A percentile compares a stretch with the other conserved stretches of the same genome.
phyloP scores from a whole-genome alignment of 2,888 invertebrate genomes.

The Pecten maximus region DNA sequence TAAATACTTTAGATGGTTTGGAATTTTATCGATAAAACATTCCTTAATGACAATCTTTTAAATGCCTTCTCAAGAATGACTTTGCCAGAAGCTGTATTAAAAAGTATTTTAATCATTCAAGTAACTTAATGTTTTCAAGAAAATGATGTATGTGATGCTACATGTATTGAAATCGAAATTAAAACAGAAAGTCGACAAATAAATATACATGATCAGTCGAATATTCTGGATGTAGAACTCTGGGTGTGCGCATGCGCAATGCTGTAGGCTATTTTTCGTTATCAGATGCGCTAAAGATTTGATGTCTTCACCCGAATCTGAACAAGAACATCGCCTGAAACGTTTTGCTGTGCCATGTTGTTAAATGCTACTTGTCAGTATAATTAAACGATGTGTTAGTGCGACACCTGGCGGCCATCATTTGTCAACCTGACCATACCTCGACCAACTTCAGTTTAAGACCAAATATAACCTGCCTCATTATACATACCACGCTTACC shows the following conservation, averaged over 20 bases:
- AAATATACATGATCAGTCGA: not conserved
- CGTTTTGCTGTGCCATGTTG: not conserved
- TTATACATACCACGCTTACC: not conserved
- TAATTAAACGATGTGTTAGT: not conserved
- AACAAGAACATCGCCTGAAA: not conserved
- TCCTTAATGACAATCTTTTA: not conserved
- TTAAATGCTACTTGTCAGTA: not conserved
- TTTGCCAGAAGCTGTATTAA: not conserved
- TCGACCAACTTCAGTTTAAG: not conserved
- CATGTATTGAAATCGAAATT: too few relatives aligned
- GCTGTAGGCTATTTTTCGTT: not conserved
- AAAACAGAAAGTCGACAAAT: not conserved
- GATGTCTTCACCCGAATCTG: not conserved
- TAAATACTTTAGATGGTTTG: not conserved
- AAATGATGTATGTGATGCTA: too few relatives aligned
- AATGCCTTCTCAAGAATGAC: not conserved
- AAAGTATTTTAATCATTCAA: not conserved
- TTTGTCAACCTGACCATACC: not conserved
- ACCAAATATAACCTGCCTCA: not conserved
- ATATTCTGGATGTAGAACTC: not conserved
- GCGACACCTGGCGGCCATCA: not conserved
- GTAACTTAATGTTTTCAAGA: not conserved
- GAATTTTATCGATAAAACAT: not conserved
- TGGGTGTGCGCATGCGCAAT: not conserved
- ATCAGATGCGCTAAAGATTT: not conserved